A percentile compares a stretch with the other conserved stretches of the same genome.
These are phyloP conservation scores for Brachyistius frenatus DNA, from an alignment of 2,113 vertebrate species.

Conservation along the genomic window DNA sequence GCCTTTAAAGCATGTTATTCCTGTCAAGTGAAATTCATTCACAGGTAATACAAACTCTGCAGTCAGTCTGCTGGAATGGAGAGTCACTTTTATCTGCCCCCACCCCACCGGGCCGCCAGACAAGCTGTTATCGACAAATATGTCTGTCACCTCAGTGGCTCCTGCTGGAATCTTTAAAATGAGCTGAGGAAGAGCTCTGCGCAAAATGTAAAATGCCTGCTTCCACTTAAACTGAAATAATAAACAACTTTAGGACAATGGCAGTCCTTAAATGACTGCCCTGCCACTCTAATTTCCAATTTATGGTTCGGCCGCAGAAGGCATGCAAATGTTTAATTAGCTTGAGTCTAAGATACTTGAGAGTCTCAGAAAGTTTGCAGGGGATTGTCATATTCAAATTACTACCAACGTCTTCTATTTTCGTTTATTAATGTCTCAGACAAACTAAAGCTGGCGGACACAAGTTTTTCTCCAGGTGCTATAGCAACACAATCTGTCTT, in stretches of 20 bases:
- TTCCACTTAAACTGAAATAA: constrained; percentile 10
- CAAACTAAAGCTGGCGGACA: constrained; percentile 35
- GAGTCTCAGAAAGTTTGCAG: constrained; percentile 19
- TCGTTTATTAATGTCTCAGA: background rate
- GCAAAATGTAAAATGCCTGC: constrained; percentile 37
- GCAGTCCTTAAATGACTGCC: constrained; percentile 11
- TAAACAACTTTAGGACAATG: constrained; percentile 10
- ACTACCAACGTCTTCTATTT: background rate
- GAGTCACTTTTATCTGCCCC: constrained; percentile 48
- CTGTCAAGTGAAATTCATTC: constrained; percentile 31
- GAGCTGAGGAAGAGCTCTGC: constrained; percentile 8
- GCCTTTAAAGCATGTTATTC: constrained; percentile 5
- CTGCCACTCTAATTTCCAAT: constrained; percentile 14
- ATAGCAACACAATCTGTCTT: constrained; percentile 32
- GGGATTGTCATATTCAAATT: constrained; percentile 20
- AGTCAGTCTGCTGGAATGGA: constrained; percentile 1
- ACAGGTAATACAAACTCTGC: constrained; percentile 35
- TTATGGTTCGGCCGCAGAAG: background rate
- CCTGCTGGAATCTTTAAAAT: constrained; percentile 40
- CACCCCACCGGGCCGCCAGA: constrained; percentile 32
- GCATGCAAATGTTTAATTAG: constrained; percentile 36
- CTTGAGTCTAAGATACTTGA: constrained; percentile 14
- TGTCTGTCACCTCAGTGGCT: constrained; percentile 22
- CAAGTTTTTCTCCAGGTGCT: constrained; percentile 21
- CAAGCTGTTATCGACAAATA: constrained; percentile 42